Percentiles rank a stretch among this genome's conserved stretches.
These are phyloP conservation scores for Nomada lathburiana DNA, from an alignment of 2,888 invertebrate species.

Conservation along the genomic window DNA sequence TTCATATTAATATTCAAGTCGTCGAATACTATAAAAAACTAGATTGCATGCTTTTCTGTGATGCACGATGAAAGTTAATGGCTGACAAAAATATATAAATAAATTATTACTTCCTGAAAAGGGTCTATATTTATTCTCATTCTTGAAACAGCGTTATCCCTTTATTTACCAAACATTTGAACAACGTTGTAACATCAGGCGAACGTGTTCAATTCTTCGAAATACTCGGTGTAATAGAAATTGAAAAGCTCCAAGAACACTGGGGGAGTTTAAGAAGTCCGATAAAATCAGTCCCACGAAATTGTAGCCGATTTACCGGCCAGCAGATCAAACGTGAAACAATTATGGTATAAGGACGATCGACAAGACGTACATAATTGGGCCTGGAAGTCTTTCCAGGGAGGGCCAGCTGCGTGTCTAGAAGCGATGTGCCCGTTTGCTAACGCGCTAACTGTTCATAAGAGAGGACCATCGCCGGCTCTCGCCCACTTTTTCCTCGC, in stretches of 20 bases:
- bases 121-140: too few species aligned
- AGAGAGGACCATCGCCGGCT: constrained; percentile 62
- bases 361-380: constrained; percentile 61
- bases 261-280: not conserved
- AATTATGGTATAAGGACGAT: constrained; percentile 55
- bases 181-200: too few species aligned
- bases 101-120: too few species aligned
- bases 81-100: too few species aligned
- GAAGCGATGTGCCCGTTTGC: constrained; percentile 65
- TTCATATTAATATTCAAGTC: too few species aligned
- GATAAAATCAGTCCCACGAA: constrained; percentile 45
- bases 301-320: constrained; percentile 10
- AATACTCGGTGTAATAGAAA: not conserved
- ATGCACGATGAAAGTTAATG: too few species aligned
- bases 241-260: not conserved
- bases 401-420: constrained; percentile 68
- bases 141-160: too few species aligned
- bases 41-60: too few species aligned
- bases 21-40: too few species aligned
- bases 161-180: too few species aligned
- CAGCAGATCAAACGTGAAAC: constrained; percentile 50
- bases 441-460: constrained; percentile 76
- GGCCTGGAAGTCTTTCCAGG: constrained; percentile 34
- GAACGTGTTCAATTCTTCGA: not conserved
- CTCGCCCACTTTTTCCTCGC: constrained; percentile 71